These are phyloP conservation scores for Chamaea fasciata DNA, from an alignment of 2,113 vertebrate species.

Conservation along the genomic window DNA sequence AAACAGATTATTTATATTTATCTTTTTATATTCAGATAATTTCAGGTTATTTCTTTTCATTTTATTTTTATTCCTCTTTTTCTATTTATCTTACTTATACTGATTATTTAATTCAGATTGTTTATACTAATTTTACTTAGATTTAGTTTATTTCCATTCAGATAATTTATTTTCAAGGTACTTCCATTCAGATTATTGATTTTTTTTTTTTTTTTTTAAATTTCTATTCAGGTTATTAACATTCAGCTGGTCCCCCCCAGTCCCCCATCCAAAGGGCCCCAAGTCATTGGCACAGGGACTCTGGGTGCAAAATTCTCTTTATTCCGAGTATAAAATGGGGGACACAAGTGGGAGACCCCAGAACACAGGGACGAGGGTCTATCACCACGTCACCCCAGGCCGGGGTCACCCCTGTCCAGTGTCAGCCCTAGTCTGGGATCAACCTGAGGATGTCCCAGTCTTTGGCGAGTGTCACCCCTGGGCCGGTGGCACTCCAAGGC, in stretches of 20 bases:
- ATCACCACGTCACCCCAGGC: accelerated
- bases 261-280: background rate
- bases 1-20: background rate
- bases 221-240: background rate
- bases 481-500: background rate
- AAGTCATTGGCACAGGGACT: background rate
- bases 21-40: background rate
- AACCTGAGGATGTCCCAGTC: background rate
- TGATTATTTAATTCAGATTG: background rate
- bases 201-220: background rate
- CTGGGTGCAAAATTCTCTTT: background rate
- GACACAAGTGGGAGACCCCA: accelerated
- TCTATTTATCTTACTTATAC: background rate
- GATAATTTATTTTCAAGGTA: background rate
- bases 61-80: background rate
- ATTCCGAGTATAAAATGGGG: background rate
- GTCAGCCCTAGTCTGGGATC: background rate
- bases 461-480: background rate
- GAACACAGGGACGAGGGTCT: background rate
- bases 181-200: background rate
- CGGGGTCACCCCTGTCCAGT: background rate
- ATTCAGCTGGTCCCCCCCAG: background rate
- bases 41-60: background rate
- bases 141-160: background rate
- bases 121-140: background rate